These are phyloP conservation scores for Parasteatoda tepidariorum DNA, from an alignment of 1,140 invertebrate genomes.

Conservation along the genomic window DNA sequence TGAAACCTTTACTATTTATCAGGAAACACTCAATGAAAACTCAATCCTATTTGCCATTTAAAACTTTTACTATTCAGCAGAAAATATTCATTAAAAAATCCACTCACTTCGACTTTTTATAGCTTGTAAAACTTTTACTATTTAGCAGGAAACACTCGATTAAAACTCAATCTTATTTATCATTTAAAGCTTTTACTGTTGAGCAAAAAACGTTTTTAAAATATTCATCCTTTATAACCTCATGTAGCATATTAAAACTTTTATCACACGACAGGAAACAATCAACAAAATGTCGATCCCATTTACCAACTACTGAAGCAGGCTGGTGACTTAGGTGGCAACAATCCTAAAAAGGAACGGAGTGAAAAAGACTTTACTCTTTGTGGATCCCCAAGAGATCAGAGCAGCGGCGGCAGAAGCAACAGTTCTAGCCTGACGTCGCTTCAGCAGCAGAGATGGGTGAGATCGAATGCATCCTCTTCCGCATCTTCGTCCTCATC, in stretches of 20 bases:
- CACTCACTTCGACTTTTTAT: too few relatives aligned
- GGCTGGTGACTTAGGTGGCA: slow-evolving; percentile 80
- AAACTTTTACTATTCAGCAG: too few relatives aligned
- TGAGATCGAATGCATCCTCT: slow-evolving; percentile 61
- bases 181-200: too few relatives aligned
- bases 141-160: too few relatives aligned
- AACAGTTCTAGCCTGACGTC: slow-evolving; percentile 59
- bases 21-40: too few relatives aligned
- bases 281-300: slow-evolving; percentile 76
- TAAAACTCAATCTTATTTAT: too few relatives aligned
- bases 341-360: slow-evolving; percentile 49
- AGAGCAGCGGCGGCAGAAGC: not conserved
- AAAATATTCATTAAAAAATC: too few relatives aligned
- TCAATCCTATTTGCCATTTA: too few relatives aligned
- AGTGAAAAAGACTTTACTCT: slow-evolving; percentile 42
- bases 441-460: slow-evolving; percentile 59
- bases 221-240: too few relatives aligned
- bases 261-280: slow-evolving; percentile 18
- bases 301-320: slow-evolving; percentile 94
- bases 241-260: not conserved
- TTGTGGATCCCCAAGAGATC: slow-evolving; percentile 22
- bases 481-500: slow-evolving; percentile 63
- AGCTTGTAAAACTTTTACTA: too few relatives aligned
- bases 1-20: too few relatives aligned
- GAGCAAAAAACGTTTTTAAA: too few relatives aligned